Conservation (phyloP, 2,888 invertebrate species). For the Thecophora atra region DNA sequence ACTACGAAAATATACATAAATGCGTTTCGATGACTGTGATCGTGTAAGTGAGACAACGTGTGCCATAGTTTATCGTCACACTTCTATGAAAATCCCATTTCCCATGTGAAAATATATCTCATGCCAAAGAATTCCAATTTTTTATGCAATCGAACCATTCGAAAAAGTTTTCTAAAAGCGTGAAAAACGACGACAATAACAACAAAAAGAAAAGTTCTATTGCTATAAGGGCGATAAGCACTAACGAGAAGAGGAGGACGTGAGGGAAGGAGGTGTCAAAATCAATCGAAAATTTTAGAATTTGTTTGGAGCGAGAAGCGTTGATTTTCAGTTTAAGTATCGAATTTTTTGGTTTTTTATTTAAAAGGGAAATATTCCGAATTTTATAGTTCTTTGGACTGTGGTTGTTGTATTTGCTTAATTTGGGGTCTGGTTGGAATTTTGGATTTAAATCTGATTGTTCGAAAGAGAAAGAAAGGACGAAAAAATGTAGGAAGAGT, state of each 20-base stretch:
- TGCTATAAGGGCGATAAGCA: not conserved
- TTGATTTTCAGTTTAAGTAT: too few species aligned
- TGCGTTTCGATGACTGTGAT: not conserved
- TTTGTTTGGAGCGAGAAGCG: not conserved
- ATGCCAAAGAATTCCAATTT: not conserved
- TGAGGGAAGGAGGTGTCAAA: slow-evolving; percentile 22
- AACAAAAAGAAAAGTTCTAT: too few species aligned
- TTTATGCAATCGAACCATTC: not conserved
- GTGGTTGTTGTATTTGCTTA: too few species aligned
- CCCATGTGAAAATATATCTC: not conserved
- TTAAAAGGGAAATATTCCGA: too few species aligned
- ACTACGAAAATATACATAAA: not conserved
- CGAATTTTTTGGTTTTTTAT: too few species aligned
- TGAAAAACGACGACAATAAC: too few species aligned
- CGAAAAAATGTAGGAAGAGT: too few species aligned
- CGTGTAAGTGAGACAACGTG: not conserved
- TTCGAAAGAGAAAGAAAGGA: too few species aligned
- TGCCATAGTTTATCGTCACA: not conserved
- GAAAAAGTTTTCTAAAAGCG: not conserved
- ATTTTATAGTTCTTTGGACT: too few species aligned
- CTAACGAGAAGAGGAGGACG: not conserved
- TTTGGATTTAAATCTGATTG: too few species aligned
- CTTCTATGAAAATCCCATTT: not conserved
- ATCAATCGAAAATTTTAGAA: slow-evolving; percentile 25
- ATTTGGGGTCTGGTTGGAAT: too few species aligned